Conservation (phyloP, 2,797 vertebrate species). For the Rhincodon typus region DNA sequence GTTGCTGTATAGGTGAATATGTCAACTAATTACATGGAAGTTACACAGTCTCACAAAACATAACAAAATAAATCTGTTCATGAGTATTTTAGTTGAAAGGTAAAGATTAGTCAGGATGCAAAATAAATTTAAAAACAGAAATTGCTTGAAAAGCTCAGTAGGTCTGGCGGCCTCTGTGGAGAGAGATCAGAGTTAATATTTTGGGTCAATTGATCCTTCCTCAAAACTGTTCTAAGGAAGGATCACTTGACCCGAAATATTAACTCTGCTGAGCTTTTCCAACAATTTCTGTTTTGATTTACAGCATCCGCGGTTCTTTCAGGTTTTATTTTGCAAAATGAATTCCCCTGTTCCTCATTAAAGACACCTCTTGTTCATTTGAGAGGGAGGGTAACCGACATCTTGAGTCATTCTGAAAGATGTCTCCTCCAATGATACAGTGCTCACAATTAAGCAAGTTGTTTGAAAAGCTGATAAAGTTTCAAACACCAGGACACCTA, state of each 20-base stretch:
- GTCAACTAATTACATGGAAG: background rate
- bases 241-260: too few relatives aligned
- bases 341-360: background rate
- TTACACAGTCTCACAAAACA: background rate
- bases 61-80: background rate
- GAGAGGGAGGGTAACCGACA: background rate
- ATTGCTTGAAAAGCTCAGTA: too few relatives aligned
- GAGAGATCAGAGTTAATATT: too few relatives aligned
- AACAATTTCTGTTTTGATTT: too few relatives aligned
- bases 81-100: background rate
- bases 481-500: too few relatives aligned
- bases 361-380: background rate
- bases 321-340: background rate
- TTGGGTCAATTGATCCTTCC: too few relatives aligned
- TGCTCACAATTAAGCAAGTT: background rate
- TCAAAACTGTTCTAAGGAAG: too few relatives aligned
- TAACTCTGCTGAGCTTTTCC: too few relatives aligned
- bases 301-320: too few relatives aligned
- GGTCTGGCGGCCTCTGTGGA: too few relatives aligned
- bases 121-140: background rate
- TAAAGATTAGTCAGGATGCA: background rate
- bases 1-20: background rate
- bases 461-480: background rate
- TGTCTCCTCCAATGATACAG: background rate
- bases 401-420: background rate